These are phyloP conservation scores for Acipenser ruthenus DNA, from an alignment of 2,797 vertebrate species.

Conservation along the genomic window DNA sequence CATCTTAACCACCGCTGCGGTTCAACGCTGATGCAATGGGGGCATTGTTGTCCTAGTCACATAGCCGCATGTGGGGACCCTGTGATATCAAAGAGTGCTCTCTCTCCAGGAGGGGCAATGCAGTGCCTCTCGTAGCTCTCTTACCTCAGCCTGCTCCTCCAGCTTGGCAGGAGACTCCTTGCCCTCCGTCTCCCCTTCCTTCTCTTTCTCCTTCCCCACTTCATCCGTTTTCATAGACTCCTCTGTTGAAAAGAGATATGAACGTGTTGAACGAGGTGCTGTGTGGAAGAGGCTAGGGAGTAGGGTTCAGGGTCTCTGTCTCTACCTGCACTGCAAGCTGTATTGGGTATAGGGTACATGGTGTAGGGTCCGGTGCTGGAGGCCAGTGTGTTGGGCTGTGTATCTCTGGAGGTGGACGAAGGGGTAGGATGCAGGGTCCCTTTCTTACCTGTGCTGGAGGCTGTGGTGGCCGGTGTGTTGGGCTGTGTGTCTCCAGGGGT, in stretches of 20 bases:
- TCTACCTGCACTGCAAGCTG: constrained; percentile 38
- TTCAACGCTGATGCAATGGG: no score
- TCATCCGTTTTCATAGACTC: constrained; percentile 61
- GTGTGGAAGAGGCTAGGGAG: constrained; percentile 28
- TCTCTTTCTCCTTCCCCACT: constrained; percentile 46
- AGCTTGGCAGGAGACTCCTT: constrained; percentile 38
- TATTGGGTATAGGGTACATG: no score
- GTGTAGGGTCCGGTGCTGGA: constrained; percentile 43
- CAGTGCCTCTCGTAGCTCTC: no score
- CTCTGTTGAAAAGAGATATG: constrained; percentile 37
- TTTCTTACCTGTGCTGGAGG: constrained; percentile 49
- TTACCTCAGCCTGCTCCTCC: constrained; percentile 55
- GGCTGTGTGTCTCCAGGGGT: constrained; percentile 91
- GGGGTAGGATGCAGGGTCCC: no score
- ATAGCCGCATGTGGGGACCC: no score
- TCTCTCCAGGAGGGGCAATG: no score
- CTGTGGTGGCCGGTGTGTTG: constrained; percentile 75
- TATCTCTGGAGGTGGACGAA: constrained; percentile 23
- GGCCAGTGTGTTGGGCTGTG: constrained; percentile 81
- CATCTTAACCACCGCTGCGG: no score
- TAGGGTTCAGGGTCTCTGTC: constrained; percentile 31
- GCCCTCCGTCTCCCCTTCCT: constrained; percentile 54
- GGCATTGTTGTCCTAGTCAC: no score
- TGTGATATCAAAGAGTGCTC: no score
- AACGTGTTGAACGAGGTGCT: not conserved